phyloP scores from a whole-genome alignment of 2,797 vertebrate species.

The Crocidura indochinensis region DNA sequence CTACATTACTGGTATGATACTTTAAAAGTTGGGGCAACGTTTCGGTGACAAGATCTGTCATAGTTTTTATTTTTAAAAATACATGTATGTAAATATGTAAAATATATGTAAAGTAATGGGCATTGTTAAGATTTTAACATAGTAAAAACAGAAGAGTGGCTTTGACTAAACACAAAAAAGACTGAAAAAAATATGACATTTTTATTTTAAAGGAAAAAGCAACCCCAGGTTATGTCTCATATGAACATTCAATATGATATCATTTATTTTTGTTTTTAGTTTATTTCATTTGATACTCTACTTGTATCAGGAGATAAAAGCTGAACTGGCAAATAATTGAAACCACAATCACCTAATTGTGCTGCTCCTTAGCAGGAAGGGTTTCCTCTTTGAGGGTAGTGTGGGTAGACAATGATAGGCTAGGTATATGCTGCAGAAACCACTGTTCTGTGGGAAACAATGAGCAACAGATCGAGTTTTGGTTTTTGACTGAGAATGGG shows the following conservation, averaged over 20 bases:
- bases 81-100: too few species aligned
- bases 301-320: conserved; percentile 50
- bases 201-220: neutral
- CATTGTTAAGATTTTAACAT: neutral
- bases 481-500: conserved; percentile 45
- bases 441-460: conserved; percentile 53
- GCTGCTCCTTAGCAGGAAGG: neutral
- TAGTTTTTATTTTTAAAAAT: conserved; percentile 38
- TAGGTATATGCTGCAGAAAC: conserved; percentile 20
- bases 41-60: neutral
- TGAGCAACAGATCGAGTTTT: conserved; percentile 58
- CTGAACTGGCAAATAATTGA: conserved; percentile 20
- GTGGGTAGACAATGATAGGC: conserved; percentile 49
- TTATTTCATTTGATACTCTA: conserved; percentile 47
- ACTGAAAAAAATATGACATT: neutral
- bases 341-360: conserved; percentile 19
- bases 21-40: conserved; percentile 7
- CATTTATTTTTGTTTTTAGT: conserved; percentile 34
- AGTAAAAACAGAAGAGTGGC: conserved; percentile 23
- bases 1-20: neutral
- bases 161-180: neutral
- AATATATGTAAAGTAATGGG: conserved; percentile 5
- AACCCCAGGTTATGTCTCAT: neutral
- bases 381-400: conserved; percentile 18
- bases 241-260: conserved; percentile 28